A percentile compares a stretch with the other conserved stretches of the same genome.
phyloP scores from a whole-genome alignment of 2,797 vertebrate genomes.

The Otus scops region DNA sequence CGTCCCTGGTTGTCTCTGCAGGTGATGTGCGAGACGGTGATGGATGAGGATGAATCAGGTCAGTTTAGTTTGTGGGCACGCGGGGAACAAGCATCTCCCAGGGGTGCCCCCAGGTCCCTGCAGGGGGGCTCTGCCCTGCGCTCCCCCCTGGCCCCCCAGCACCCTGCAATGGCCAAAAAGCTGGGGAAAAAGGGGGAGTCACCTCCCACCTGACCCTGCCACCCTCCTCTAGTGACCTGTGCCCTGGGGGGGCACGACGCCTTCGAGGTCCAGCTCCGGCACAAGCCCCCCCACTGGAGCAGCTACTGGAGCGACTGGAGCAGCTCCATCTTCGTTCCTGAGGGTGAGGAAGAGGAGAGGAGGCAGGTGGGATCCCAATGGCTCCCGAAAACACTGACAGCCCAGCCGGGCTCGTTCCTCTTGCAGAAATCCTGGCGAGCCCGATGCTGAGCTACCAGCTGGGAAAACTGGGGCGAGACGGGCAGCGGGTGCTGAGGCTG shows the following conservation, averaged over 20 bases:
- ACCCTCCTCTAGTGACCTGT: constrained; percentile 56
- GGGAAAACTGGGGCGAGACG: background rate
- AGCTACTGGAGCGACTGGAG: constrained; percentile 78
- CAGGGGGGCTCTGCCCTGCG: background rate
- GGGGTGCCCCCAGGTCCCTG: background rate
- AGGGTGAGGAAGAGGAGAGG: constrained; percentile 55
- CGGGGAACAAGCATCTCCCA: accelerated
- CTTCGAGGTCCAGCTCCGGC: constrained; percentile 69
- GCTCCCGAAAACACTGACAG: background rate
- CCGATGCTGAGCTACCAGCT: background rate
- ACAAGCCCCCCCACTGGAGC: background rate
- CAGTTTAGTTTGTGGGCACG: background rate
- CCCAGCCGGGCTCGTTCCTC: background rate
- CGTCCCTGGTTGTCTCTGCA: background rate
- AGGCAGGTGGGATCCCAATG: background rate
- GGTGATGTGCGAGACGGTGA: constrained; percentile 39
- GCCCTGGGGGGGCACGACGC: background rate
- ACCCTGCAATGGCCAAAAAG: background rate
- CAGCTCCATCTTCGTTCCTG: constrained; percentile 49
- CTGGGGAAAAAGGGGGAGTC: background rate
- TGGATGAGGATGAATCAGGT: background rate
- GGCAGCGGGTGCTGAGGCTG: constrained; percentile 52
- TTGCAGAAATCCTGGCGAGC: constrained; percentile 9
- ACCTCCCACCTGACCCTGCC: background rate
- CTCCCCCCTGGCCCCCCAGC: background rate